These are phyloP conservation scores for Hippopotamus amphibius DNA, from an alignment of 2,113 vertebrate species.

Conservation along the genomic window DNA sequence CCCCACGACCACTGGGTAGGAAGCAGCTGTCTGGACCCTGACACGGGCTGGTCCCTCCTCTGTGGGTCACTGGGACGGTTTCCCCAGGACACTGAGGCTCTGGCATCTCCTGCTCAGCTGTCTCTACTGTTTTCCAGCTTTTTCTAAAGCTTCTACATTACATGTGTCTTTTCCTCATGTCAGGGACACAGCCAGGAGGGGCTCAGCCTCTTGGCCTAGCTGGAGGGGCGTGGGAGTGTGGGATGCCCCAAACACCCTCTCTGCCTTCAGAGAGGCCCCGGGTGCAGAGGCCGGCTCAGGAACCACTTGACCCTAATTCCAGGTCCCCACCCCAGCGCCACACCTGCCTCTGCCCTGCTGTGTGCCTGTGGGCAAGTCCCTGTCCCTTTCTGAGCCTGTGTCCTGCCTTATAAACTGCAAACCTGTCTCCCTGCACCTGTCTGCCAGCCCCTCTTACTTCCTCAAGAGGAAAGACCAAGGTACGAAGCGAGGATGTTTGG, in stretches of 20 bases:
- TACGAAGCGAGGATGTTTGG: rapidly evolving
- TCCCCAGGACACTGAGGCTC: neutral
- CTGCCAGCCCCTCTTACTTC: neutral
- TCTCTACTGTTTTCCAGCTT: neutral
- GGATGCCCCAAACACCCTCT: neutral
- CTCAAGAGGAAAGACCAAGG: neutral
- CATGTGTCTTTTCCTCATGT: neutral
- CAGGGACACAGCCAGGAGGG: neutral
- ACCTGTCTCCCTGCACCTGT: rapidly evolving
- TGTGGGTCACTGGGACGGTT: neutral
- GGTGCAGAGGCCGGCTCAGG: neutral
- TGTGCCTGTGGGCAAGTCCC: neutral
- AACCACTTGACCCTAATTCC: neutral
- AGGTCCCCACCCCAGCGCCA: neutral
- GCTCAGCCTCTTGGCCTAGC: neutral
- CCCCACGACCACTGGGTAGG: rapidly evolving
- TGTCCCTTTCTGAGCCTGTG: neutral
- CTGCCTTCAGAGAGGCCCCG: neutral
- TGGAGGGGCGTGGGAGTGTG: neutral
- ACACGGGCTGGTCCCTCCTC: neutral
- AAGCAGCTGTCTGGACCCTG: neutral
- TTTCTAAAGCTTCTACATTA: neutral
- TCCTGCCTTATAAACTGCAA: no score
- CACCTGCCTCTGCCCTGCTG: neutral
- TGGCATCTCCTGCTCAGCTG: neutral